A percentile compares a stretch with the other conserved stretches of the same genome.
Evolutionary conservation across 2,113 vertebrate genomes (phyloP).

Genomic region (Aegotheles bennettii): DNA sequence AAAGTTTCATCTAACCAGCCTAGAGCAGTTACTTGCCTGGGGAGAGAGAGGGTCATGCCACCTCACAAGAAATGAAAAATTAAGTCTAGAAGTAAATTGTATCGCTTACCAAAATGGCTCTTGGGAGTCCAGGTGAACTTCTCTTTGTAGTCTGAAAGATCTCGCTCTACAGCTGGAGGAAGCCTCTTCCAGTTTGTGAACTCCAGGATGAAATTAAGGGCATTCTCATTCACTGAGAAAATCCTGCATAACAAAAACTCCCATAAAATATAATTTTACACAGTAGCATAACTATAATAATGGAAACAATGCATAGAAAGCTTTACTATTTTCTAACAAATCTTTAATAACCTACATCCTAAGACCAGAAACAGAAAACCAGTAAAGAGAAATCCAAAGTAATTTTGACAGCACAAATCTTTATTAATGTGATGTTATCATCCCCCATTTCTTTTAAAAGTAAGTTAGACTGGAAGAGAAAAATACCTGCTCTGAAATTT

Average conservation of each 20-base stretch:
- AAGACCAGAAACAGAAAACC: not conserved
- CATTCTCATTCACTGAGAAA: not conserved
- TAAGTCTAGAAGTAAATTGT: not conserved
- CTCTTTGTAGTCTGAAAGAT: conserved; percentile 16
- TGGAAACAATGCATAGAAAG: not conserved
- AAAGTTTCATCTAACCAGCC: not conserved
- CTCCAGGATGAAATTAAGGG: conserved; percentile 42
- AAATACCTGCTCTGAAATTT: not conserved
- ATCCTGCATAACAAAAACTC: not conserved
- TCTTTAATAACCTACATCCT: not conserved
- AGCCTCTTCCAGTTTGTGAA: conserved; percentile 53
- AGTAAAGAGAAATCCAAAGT: not conserved
- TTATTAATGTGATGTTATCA: not conserved
- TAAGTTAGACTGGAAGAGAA: not conserved
- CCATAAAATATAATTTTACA: not conserved
- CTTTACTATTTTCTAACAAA: not conserved
- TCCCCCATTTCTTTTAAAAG: not conserved
- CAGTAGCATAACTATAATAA: not conserved
- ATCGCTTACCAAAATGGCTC: conserved; percentile 28
- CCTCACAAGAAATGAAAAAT: not conserved
- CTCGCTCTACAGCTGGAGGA: not conserved
- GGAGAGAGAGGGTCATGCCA: not conserved
- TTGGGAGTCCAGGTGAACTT: conserved; percentile 2
- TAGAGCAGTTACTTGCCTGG: not conserved
- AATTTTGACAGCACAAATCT: not conserved